These are phyloP conservation scores for Heliconius aoede DNA, from an alignment of 2,888 invertebrate species.

Conservation along the genomic window DNA sequence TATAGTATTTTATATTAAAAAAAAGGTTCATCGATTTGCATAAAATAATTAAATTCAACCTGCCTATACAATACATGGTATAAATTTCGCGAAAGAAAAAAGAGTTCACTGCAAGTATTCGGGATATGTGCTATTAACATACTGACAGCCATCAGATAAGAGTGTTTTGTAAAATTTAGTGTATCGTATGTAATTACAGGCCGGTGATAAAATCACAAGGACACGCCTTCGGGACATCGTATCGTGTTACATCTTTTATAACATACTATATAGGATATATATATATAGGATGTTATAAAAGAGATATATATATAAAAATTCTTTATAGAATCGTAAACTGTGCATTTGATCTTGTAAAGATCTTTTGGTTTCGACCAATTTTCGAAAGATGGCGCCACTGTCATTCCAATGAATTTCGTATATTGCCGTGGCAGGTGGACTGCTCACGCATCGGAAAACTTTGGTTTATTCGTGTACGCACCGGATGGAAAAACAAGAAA, in stretches of 20 bases:
- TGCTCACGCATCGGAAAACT: no score
- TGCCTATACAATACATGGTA: slow-evolving; percentile 36
- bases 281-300: background rate
- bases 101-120: slow-evolving; percentile 65
- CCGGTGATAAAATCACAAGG: slow-evolving; percentile 66
- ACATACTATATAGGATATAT: background rate
- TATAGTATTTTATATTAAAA: slow-evolving; percentile 13
- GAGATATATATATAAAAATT: background rate
- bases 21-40: slow-evolving; percentile 40
- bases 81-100: slow-evolving; percentile 54
- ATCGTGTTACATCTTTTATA: slow-evolving; percentile 53
- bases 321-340: no score
- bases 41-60: slow-evolving; percentile 43
- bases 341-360: no score
- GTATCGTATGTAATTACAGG: slow-evolving; percentile 74
- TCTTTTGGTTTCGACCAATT: no score
- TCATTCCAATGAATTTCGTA: no score
- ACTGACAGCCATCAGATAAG: slow-evolving; percentile 74
- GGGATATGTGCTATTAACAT: slow-evolving; percentile 76
- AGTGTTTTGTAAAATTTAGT: slow-evolving; percentile 77
- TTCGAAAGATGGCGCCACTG: no score
- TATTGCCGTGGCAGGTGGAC: no score
- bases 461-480: no score
- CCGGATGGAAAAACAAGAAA: no score
- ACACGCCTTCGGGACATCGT: slow-evolving; percentile 68